These are phyloP conservation scores for Sinohyriopsis cumingii DNA, from an alignment of 2,888 invertebrate genomes.

Conservation along the genomic window DNA sequence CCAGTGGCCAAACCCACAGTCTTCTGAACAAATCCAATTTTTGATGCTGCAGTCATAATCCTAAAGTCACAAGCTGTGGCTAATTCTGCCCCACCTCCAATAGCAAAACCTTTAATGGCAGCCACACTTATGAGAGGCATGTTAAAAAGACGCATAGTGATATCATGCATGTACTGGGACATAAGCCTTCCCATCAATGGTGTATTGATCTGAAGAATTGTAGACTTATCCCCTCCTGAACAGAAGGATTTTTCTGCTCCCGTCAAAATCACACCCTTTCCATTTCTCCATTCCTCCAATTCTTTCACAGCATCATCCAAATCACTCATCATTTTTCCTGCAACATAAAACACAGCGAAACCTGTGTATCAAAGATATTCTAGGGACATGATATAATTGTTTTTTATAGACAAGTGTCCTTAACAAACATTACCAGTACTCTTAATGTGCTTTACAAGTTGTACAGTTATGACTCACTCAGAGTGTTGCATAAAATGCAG, in stretches of 20 bases:
- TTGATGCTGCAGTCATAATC: slow-evolving; percentile 68
- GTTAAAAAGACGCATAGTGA: slow-evolving; percentile 68
- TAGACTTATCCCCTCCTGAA: slow-evolving; percentile 75
- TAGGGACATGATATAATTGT: too few species aligned
- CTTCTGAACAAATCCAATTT: slow-evolving; percentile 74
- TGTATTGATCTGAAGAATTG: slow-evolving; percentile 63
- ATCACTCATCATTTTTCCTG: slow-evolving; percentile 76
- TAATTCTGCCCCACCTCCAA: slow-evolving; percentile 77
- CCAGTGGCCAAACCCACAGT: slow-evolving; percentile 74
- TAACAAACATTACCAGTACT: too few species aligned
- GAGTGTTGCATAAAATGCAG: too few species aligned
- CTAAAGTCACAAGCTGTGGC: slow-evolving; percentile 74
- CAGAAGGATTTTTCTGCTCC: slow-evolving; percentile 74
- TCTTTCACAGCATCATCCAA: slow-evolving; percentile 71
- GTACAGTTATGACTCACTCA: too few species aligned
- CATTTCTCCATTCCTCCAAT: slow-evolving; percentile 73
- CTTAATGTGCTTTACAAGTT: too few species aligned
- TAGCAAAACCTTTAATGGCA: slow-evolving; percentile 73
- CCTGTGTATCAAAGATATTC: neutral
- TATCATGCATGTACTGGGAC: slow-evolving; percentile 73
- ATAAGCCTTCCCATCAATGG: slow-evolving; percentile 71
- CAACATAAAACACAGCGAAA: slow-evolving; percentile 18
- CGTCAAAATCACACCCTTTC: slow-evolving; percentile 73
- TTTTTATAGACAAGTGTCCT: too few species aligned
- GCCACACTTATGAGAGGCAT: slow-evolving; percentile 75